Base-by-base conservation (phyloP, 2,888 invertebrate genomes). In the Eurytoma adleriae region DNA sequence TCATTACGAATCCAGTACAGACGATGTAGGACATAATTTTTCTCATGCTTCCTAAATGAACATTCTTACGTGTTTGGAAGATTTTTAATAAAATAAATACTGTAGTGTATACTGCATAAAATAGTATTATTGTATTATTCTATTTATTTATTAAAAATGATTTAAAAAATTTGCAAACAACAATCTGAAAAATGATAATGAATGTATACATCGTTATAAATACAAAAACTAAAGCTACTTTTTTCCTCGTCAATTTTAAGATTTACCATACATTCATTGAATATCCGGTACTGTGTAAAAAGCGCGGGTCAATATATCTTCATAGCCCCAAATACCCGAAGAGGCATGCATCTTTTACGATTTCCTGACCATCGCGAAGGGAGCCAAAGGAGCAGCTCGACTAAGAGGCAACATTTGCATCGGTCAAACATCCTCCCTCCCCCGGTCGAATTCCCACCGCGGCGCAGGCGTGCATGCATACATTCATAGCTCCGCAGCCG, bases 371-470 rank as follows among this genome's bases (percentile, higher is more conserved):
- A 48, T 61, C 62, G 27, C 30, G 18, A 52, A 57, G 52, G 27
- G 16, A 27, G 62, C 20, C 14, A 30, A 10, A 3, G 48, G 1
- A 56, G 10, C 4, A 27, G 59, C n/a, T n/a, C n/a, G n/a, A n/a
- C n/a, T n/a, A n/a, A n/a, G n/a, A n/a, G n/a, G n/a, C 30, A 30
- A 75, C 67, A 77, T 80, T 80, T 80, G 72, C 80, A 80, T 80
- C 69, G 80, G 77, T 76, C 80, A 80, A 72, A 68, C 68, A 66
- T 70, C 57, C 5, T 2, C 2, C 40, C n/a, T 3, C 24, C 30
- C 27, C n/a, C 56, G n/a, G 1, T 3, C 30, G 14, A 24, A 16
- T 18, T n/a, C 20, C 57, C 18, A 54, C 24, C 3, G 30, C 27
- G 18, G 40, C 57, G 14, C 40, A 18, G n/a, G n/a, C n/a, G n/a